Conservation (phyloP, 2,888 invertebrate genomes). For the Philhelius pedissequus region DNA sequence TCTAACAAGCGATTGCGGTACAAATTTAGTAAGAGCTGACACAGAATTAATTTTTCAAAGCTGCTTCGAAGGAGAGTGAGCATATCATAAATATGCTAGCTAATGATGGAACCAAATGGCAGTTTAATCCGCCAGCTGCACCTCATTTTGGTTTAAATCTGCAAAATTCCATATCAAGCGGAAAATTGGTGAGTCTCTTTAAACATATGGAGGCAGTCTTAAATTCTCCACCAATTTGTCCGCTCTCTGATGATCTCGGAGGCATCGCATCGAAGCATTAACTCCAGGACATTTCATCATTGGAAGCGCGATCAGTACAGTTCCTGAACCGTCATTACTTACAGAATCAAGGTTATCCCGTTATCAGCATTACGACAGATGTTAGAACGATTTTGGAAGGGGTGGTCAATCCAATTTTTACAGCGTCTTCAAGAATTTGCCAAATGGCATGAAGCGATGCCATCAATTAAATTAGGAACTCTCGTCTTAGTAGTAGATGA, state of each 20-base stretch:
- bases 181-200: not conserved
- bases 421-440: too few relatives aligned
- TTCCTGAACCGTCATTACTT: not conserved
- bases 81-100: constrained; percentile 15
- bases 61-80: too few relatives aligned
- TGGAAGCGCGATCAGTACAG: too few relatives aligned
- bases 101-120: constrained; percentile 67
- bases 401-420: too few relatives aligned
- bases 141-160: constrained; percentile 41
- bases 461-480: too few relatives aligned
- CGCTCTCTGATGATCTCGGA: not conserved
- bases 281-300: too few relatives aligned
- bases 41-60: too few relatives aligned
- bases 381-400: too few relatives aligned
- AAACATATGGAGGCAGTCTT: constrained; percentile 57
- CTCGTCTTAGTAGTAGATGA: too few relatives aligned
- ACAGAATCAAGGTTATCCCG: not conserved
- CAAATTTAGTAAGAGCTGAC: too few relatives aligned
- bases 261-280: not conserved
- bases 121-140: constrained; percentile 69
- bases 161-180: constrained; percentile 35
- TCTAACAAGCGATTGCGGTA: too few relatives aligned
- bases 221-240: constrained; percentile 58
- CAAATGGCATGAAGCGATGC: too few relatives aligned
- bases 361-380: not conserved